Percentiles rank a stretch among this genome's conserved stretches.
phyloP scores from a whole-genome alignment of 2,888 invertebrate species.

The Rosalia funebris region DNA sequence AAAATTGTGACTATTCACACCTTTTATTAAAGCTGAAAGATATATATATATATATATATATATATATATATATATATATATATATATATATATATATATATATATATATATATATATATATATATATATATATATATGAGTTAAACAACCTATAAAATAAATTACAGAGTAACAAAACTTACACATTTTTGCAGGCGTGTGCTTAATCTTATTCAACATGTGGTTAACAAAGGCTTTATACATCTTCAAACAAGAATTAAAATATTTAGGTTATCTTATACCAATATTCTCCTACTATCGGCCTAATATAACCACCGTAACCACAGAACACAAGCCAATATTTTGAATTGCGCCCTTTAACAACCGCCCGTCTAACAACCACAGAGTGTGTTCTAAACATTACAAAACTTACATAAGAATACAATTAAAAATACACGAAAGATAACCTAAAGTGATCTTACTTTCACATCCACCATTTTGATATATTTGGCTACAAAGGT shows the following conservation, averaged over 20 bases:
- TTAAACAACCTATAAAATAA: not conserved
- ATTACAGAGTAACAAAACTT: constrained; percentile 14
- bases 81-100: not conserved
- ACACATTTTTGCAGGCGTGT: constrained; percentile 1
- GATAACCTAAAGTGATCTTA: too few species aligned
- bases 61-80: not conserved
- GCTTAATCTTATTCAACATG: constrained; percentile 3
- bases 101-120: not conserved
- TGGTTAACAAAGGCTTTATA: constrained; percentile 7
- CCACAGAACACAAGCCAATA: too few species aligned
- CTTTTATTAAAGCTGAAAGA: constrained; percentile 13
- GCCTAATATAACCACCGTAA: too few species aligned
- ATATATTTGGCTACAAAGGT: too few species aligned
- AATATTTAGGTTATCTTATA: too few species aligned
- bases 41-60: not conserved
- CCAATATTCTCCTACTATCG: too few species aligned
- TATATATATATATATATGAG: not conserved
- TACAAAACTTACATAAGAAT: too few species aligned
- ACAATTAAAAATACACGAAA: too few species aligned
- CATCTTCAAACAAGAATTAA: constrained; percentile 6
- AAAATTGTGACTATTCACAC: constrained; percentile 10
- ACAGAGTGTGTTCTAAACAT: too few species aligned
- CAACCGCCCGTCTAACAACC: too few species aligned
- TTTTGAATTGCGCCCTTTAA: too few species aligned
- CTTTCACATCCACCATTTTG: too few species aligned